A percentile compares a stretch with the other conserved stretches of the same genome.
Conservation (phyloP, 2,888 invertebrate species). For the Netelia inedita region DNA sequence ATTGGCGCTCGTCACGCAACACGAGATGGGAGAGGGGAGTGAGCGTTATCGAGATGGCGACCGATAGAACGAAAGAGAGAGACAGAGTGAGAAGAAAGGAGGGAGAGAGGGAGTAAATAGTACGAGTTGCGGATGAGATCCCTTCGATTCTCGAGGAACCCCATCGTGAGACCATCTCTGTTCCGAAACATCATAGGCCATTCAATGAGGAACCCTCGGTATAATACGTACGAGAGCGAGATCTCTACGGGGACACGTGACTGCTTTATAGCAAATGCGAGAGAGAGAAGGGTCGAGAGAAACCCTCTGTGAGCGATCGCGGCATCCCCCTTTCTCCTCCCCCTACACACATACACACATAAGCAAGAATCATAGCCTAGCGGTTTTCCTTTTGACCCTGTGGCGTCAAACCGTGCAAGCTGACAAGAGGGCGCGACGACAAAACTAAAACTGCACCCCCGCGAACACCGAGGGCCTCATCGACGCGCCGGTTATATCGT, state of each 20-base stretch:
- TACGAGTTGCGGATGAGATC: slow-evolving; percentile 47
- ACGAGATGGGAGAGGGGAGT: slow-evolving; percentile 41
- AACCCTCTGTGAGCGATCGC: slow-evolving; percentile 48
- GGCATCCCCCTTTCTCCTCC: not conserved
- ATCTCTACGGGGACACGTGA: slow-evolving; percentile 79
- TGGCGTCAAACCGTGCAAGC: slow-evolving; percentile 61
- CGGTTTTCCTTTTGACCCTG: slow-evolving; percentile 80
- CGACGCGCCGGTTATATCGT: slow-evolving; percentile 73
- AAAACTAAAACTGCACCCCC: slow-evolving; percentile 59
- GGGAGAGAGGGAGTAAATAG: slow-evolving; percentile 22
- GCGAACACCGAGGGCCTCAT: slow-evolving; percentile 22
- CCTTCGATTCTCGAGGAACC: slow-evolving; percentile 70
- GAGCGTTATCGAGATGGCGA: slow-evolving; percentile 44
- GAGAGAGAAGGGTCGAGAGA: slow-evolving; percentile 65
- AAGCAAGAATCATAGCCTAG: slow-evolving; percentile 48
- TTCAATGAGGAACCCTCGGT: slow-evolving; percentile 74
- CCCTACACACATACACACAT: slow-evolving; percentile 2
- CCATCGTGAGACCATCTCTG: slow-evolving; percentile 82
- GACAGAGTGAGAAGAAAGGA: slow-evolving; percentile 45
- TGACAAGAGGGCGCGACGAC: slow-evolving; percentile 60
- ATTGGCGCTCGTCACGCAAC: slow-evolving; percentile 68
- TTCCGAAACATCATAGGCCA: slow-evolving; percentile 78
- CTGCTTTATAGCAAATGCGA: slow-evolving; percentile 78
- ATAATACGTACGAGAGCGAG: slow-evolving; percentile 59
- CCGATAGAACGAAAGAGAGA: slow-evolving; percentile 36